Evolutionary conservation across 1,140 invertebrate genomes (phyloP).

Genomic region (Psilanteris sp.): DNA sequence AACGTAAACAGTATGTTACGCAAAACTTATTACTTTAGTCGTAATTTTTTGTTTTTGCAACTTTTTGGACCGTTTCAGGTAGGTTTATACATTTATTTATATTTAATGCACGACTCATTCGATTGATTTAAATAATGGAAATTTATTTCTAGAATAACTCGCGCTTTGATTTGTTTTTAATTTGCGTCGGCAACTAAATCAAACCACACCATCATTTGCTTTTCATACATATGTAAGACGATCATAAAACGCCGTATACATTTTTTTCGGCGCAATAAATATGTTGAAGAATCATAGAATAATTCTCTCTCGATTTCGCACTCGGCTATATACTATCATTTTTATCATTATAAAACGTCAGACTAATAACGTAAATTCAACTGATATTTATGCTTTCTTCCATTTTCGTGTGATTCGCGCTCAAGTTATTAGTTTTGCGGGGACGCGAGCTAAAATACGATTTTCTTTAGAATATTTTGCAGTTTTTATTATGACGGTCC

Average conservation of each 20-base stretch:
- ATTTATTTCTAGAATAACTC: too few species aligned
- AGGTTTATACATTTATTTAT: too few species aligned
- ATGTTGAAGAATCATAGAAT: slow-evolving; percentile 37
- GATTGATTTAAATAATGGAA: too few species aligned
- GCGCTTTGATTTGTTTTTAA: too few species aligned
- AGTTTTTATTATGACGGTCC: slow-evolving; percentile 56
- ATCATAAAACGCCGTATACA: slow-evolving; percentile 37
- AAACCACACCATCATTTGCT: slow-evolving; percentile 33
- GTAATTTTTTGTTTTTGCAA: too few species aligned
- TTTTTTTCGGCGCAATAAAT: slow-evolving; percentile 53
- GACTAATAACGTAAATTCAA: slow-evolving; percentile 59
- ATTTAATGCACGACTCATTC: too few species aligned
- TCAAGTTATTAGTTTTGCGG: slow-evolving; percentile 55
- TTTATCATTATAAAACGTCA: slow-evolving; percentile 58
- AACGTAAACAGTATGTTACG: too few species aligned
- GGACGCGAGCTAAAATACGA: slow-evolving; percentile 32
- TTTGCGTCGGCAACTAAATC: too few species aligned
- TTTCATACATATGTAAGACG: slow-evolving; percentile 46
- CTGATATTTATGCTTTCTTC: slow-evolving; percentile 57
- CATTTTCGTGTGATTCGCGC: slow-evolving; percentile 50
- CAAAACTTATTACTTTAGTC: too few species aligned
- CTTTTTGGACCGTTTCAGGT: too few species aligned
- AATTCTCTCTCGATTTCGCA: slow-evolving; percentile 5
- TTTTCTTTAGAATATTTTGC: slow-evolving; percentile 62
- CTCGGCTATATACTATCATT: slow-evolving; percentile 57